These are phyloP conservation scores for Phrixothrix hirtus DNA, from an alignment of 2,888 invertebrate genomes.

Conservation along the genomic window DNA sequence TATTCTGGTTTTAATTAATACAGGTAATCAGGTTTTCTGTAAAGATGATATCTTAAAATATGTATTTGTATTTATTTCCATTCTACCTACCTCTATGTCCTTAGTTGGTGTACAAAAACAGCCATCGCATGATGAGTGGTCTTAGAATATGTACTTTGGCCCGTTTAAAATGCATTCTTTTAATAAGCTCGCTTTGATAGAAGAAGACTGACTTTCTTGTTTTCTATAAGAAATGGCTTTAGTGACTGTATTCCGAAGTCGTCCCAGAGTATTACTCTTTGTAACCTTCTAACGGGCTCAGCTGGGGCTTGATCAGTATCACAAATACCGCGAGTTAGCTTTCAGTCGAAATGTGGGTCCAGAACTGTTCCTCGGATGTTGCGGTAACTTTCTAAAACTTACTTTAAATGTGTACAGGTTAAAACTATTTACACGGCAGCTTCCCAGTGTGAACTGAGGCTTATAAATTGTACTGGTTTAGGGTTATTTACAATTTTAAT, in stretches of 20 bases:
- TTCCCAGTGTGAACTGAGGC: too few relatives aligned
- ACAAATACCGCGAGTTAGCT: too few relatives aligned
- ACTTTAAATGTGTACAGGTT: too few relatives aligned
- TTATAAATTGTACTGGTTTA: too few relatives aligned
- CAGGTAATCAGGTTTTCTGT: neutral
- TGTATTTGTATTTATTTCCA: neutral
- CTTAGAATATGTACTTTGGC: constrained; percentile 4
- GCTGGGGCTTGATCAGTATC: too few relatives aligned
- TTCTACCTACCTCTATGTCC: neutral
- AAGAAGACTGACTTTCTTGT: neutral
- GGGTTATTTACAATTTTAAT: too few relatives aligned
- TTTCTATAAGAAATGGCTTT: constrained; percentile 9
- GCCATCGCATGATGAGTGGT: neutral
- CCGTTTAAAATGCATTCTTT: neutral
- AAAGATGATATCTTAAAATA: neutral
- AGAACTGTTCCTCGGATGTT: too few relatives aligned
- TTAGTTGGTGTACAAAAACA: constrained; percentile 2
- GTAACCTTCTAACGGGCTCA: too few relatives aligned
- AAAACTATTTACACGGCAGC: too few relatives aligned
- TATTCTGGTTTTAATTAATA: neutral
- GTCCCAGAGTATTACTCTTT: constrained; percentile 4
- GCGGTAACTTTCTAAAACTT: too few relatives aligned
- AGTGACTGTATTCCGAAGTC: constrained; percentile 10
- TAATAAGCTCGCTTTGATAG: neutral
- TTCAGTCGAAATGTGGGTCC: too few relatives aligned